Percentiles rank a stretch among this genome's conserved stretches.
phyloP scores from a whole-genome alignment of 2,888 invertebrate species.

The Thymelicus acteon region DNA sequence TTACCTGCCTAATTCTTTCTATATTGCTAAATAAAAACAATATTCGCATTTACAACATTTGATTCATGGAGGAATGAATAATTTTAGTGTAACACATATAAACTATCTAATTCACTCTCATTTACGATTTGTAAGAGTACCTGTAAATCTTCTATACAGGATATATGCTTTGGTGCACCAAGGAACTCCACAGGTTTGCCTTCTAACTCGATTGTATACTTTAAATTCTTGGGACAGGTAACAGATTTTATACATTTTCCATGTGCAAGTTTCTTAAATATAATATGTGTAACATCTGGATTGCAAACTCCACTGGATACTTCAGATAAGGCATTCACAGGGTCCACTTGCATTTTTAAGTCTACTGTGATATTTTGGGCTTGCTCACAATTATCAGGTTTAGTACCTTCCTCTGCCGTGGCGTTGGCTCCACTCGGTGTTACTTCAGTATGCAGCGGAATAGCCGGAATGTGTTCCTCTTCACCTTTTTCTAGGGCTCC shows the following conservation, averaged over 20 bases:
- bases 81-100: conserved; percentile 70
- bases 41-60: conserved; percentile 35
- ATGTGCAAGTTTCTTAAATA: conserved; percentile 69
- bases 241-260: conserved; percentile 70
- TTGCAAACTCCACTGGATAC: background rate
- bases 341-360: conserved; percentile 12
- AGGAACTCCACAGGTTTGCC: conserved; percentile 74
- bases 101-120: conserved; percentile 72
- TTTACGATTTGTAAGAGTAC: conserved; percentile 81
- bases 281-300: conserved; percentile 62
- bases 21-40: conserved; percentile 27
- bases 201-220: conserved; percentile 72
- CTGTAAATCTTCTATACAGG: conserved; percentile 75
- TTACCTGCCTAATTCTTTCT: background rate
- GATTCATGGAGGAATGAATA: conserved; percentile 43
- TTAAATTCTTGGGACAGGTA: conserved; percentile 74
- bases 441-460: conserved; percentile 19
- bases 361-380: conserved; percentile 1
- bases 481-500: conserved; percentile 68
- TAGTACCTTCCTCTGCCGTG: conserved; percentile 34
- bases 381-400: conserved; percentile 23
- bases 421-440: conserved; percentile 23
- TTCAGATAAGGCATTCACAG: background rate
- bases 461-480: conserved; percentile 64
- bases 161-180: conserved; percentile 78